Conservation (phyloP, 2,888 invertebrate genomes). For the Drepanosiphum platanoidis region DNA sequence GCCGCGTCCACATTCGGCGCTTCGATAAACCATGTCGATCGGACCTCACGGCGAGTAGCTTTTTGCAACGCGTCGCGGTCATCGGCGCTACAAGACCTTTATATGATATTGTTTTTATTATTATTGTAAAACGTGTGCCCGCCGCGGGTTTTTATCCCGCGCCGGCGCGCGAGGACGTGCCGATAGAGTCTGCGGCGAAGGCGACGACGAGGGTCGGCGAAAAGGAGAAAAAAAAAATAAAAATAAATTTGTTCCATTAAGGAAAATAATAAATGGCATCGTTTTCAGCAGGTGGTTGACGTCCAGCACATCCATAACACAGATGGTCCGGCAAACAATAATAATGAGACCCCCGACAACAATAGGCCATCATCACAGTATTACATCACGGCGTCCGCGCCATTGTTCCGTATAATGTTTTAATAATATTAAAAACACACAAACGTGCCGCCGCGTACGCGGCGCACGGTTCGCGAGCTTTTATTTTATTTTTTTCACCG, state of each 20-base stretch:
- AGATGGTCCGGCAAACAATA: slow-evolving; percentile 46
- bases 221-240: no score
- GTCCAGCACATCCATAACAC: slow-evolving; percentile 37
- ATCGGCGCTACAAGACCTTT: neutral
- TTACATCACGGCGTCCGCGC: slow-evolving; percentile 20
- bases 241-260: slow-evolving; percentile 44
- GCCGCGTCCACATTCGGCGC: neutral
- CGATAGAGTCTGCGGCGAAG: neutral
- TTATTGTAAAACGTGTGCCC: no score
- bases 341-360: slow-evolving; percentile 39
- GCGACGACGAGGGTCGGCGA: neutral
- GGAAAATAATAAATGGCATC: slow-evolving; percentile 49
- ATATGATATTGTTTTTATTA: no score
- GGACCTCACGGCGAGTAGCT: neutral
- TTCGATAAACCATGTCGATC: neutral
- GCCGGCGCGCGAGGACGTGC: neutral
- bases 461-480: neutral
- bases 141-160: neutral
- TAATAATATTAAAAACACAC: slow-evolving; percentile 32
- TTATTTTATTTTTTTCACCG: neutral
- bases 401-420: slow-evolving; percentile 39
- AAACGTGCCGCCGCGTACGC: neutral
- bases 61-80: no score
- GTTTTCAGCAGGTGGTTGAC: slow-evolving; percentile 59
- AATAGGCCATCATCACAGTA: slow-evolving; percentile 26